These are phyloP conservation scores for Lamellibrachia columna DNA, from an alignment of 2,888 invertebrate genomes.

Conservation along the genomic window DNA sequence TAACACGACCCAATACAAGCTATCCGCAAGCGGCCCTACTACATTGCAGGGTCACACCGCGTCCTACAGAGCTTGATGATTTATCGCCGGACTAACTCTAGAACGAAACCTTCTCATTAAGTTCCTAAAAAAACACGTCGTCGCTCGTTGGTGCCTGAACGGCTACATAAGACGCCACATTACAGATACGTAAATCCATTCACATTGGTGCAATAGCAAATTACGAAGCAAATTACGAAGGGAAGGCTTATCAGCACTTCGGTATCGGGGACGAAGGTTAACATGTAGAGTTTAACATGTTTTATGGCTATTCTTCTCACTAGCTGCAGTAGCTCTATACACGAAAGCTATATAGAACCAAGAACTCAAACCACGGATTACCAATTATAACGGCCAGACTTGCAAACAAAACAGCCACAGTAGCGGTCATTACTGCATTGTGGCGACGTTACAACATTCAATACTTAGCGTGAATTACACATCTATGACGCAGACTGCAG, in stretches of 20 bases:
- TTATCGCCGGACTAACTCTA: background rate
- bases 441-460: background rate
- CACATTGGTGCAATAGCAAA: background rate
- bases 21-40: too few relatives aligned
- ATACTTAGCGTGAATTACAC: conserved; percentile 9
- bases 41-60: background rate
- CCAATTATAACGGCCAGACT: background rate
- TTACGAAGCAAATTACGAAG: background rate
- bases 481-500: background rate
- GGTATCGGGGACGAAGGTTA: background rate
- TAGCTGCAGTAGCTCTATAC: background rate
- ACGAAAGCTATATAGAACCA: background rate
- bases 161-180: background rate
- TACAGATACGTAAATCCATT: background rate
- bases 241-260: background rate
- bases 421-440: background rate
- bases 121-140: background rate
- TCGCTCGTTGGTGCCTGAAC: background rate
- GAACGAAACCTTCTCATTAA: background rate
- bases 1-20: too few relatives aligned
- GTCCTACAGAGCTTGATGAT: background rate
- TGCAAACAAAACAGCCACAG: background rate
- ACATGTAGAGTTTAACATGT: too few relatives aligned
- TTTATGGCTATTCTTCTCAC: too few relatives aligned
- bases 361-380: background rate